These are phyloP conservation scores for Coregonus suidteri DNA, from an alignment of 2,797 vertebrate species.

Conservation along the genomic window DNA sequence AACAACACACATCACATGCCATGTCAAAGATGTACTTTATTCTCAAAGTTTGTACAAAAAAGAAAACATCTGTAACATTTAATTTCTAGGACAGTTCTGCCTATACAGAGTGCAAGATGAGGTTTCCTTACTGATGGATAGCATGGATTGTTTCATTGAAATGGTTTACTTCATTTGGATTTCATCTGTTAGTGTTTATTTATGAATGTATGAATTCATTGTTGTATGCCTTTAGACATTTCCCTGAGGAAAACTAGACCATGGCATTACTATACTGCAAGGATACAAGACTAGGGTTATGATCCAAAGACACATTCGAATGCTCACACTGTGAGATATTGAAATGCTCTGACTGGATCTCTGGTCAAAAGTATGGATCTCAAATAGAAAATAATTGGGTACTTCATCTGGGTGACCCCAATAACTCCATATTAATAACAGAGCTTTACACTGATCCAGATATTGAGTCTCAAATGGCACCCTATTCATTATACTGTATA, in stretches of 20 bases:
- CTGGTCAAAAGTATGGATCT: not conserved
- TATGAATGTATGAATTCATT: not conserved
- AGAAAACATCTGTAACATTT: conserved; percentile 7
- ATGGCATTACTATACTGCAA: not conserved
- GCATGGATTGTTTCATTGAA: not conserved
- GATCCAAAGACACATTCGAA: not conserved
- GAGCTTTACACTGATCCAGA: not conserved
- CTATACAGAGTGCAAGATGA: not conserved
- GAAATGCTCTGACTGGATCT: no score
- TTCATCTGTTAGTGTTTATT: no score
- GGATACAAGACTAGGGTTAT: not conserved
- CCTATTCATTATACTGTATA: not conserved
- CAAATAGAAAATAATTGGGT: not conserved
- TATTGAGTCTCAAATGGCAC: not conserved
- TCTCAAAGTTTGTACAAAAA: conserved; percentile 20
- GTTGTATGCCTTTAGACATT: not conserved
- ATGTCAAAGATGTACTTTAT: conserved; percentile 20
- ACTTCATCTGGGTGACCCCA: not conserved
- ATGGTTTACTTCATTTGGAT: no score
- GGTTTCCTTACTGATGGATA: not conserved
- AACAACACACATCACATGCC: not conserved
- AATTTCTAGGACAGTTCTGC: not conserved
- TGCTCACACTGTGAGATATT: not conserved
- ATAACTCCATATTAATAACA: not conserved
- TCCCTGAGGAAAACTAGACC: not conserved